These are phyloP conservation scores for Caenorhabditis sp. DNA, from an alignment of 2,888 invertebrate genomes.

Conservation along the genomic window DNA sequence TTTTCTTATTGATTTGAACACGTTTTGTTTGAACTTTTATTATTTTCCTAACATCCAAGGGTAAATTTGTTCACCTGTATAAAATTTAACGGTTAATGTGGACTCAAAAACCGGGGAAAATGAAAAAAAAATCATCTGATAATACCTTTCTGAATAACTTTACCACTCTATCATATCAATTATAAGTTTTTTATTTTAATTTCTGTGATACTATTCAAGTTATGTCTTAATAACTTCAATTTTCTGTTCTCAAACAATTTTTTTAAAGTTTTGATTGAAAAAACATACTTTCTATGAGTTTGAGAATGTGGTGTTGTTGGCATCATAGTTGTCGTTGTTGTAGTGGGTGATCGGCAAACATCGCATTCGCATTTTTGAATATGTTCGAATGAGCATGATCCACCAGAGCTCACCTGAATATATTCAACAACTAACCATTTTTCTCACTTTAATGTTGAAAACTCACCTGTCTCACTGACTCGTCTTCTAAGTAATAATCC, in stretches of 20 bases:
- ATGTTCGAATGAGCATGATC: conserved; percentile 44
- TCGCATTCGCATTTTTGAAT: conserved; percentile 49
- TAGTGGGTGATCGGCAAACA: conserved; percentile 36
- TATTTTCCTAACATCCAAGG: too few relatives aligned
- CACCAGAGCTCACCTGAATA: conserved; percentile 31
- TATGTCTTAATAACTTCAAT: not conserved
- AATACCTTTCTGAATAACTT: too few relatives aligned
- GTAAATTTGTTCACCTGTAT: too few relatives aligned
- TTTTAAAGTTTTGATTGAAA: not conserved
- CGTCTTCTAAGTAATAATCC: conserved; percentile 47
- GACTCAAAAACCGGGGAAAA: too few relatives aligned
- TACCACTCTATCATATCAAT: too few relatives aligned
- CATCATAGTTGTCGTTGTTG: conserved; percentile 11
- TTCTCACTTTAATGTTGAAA: not conserved
- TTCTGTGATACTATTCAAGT: too few relatives aligned
- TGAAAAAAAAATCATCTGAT: too few relatives aligned
- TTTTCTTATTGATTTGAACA: too few relatives aligned
- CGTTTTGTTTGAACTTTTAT: too few relatives aligned
- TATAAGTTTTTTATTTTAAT: too few relatives aligned
- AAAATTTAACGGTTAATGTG: too few relatives aligned
- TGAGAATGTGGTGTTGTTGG: conserved; percentile 20
- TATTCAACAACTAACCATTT: not conserved
- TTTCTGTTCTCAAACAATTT: not conserved
- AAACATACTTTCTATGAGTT: conserved; percentile 32
- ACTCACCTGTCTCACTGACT: conserved; percentile 23